These are phyloP conservation scores for Carassius gibelio DNA, from an alignment of 2,113 vertebrate species.

Conservation along the genomic window DNA sequence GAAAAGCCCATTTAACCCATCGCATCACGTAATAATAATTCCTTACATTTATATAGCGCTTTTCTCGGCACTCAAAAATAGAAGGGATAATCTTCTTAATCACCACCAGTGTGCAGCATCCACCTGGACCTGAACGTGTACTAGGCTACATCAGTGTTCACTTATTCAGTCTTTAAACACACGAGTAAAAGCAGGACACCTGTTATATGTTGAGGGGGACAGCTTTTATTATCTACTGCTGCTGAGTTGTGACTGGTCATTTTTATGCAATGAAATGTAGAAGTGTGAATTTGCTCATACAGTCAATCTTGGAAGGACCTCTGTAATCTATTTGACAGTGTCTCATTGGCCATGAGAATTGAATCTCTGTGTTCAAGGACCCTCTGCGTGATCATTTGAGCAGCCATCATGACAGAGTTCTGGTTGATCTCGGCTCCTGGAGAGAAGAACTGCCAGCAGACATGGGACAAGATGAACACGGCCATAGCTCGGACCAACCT, in stretches of 20 bases:
- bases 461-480: conserved; percentile 93
- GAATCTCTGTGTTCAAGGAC: neutral
- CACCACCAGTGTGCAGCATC: too few species aligned
- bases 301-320: neutral
- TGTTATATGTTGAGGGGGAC: neutral
- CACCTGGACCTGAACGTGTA: too few species aligned
- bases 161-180: neutral
- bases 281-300: conserved; percentile 24
- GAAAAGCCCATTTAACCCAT: neutral
- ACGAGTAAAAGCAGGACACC: neutral
- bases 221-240: too few species aligned
- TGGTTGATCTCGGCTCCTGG: conserved; percentile 98
- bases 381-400: neutral
- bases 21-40: neutral
- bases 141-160: neutral
- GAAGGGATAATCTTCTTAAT: too few species aligned
- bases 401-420: conserved; percentile 85
- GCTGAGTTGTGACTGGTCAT: neutral
- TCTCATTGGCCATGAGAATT: neutral
- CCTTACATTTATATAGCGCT: too few species aligned
- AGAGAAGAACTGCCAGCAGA: conserved; percentile 98
- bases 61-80: too few species aligned
- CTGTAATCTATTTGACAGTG: neutral
- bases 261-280: conserved; percentile 7
- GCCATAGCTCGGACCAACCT: conserved; percentile 89